Conservation (phyloP, 2,113 vertebrate genomes). For the Ploceus nigricollis region DNA sequence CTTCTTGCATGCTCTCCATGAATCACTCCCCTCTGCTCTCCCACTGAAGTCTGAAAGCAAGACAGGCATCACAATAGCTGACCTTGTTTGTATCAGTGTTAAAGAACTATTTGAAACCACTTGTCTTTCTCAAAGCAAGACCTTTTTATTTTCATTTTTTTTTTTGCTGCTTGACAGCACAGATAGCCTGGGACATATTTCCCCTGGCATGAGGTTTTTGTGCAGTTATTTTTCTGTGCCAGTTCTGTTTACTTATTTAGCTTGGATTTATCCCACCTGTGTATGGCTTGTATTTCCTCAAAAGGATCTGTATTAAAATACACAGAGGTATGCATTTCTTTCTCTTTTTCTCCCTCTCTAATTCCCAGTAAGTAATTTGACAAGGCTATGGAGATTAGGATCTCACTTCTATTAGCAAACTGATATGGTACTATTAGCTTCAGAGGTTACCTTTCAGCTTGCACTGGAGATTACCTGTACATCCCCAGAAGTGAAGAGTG, state of each 20-base stretch:
- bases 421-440: neutral
- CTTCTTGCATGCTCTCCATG: neutral
- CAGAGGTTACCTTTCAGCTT: neutral
- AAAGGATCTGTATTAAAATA: neutral
- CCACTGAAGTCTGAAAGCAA: neutral
- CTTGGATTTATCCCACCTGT: neutral
- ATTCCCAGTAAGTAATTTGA: neutral
- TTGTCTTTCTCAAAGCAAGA: neutral
- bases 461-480: neutral
- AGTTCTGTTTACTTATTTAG: neutral
- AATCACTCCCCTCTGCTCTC: neutral
- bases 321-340: accelerated
- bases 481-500: neutral
- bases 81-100: neutral
- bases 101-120: neutral
- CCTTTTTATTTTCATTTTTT: neutral
- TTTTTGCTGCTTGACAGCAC: neutral
- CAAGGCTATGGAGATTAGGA: neutral
- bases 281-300: neutral
- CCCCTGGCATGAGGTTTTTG: neutral
- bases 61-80: neutral
- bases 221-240: neutral
- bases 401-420: neutral
- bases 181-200: neutral
- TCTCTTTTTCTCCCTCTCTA: accelerated